phyloP scores from a whole-genome alignment of 1,140 invertebrate genomes.

The Neuroterus valhalla region DNA sequence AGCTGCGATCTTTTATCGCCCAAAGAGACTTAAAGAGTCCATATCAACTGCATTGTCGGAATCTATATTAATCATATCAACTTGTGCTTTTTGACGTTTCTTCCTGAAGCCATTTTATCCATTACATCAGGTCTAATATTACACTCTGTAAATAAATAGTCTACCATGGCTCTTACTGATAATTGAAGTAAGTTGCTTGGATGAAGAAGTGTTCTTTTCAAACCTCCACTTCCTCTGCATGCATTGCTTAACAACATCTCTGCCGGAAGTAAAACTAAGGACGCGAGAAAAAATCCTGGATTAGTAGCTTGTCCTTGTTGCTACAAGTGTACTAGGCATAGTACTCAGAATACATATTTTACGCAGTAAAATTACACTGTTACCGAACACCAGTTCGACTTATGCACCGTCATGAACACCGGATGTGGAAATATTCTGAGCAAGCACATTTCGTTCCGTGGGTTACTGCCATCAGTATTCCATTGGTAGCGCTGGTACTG shows the following conservation, averaged over 20 bases:
- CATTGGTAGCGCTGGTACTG: slow-evolving; percentile 14
- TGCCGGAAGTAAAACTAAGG: not conserved
- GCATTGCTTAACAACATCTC: too few relatives aligned
- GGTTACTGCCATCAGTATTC: slow-evolving; percentile 14
- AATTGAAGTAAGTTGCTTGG: not conserved
- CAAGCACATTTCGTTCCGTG: slow-evolving; percentile 50
- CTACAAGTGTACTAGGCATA: not conserved
- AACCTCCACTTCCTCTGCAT: too few relatives aligned
- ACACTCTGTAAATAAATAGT: not conserved
- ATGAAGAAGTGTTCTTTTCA: too few relatives aligned
- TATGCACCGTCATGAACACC: slow-evolving; percentile 53
- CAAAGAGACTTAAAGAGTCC: slow-evolving; percentile 26
- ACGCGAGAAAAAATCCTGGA: not conserved
- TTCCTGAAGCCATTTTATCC: not conserved
- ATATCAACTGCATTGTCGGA: not conserved
- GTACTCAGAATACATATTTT: slow-evolving; percentile 28
- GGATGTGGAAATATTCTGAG: slow-evolving; percentile 58
- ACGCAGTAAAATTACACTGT: slow-evolving; percentile 51
- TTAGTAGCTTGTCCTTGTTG: not conserved
- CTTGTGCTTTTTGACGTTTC: not conserved
- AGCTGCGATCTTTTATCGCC: slow-evolving; percentile 24
- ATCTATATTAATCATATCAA: not conserved
- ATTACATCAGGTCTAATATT: slow-evolving; percentile 5
- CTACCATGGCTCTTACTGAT: not conserved
- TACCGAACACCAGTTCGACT: slow-evolving; percentile 54